Conservation (phyloP, 53 echinoderm and acorn worm genomes). For the Holothuria scabra region DNA sequence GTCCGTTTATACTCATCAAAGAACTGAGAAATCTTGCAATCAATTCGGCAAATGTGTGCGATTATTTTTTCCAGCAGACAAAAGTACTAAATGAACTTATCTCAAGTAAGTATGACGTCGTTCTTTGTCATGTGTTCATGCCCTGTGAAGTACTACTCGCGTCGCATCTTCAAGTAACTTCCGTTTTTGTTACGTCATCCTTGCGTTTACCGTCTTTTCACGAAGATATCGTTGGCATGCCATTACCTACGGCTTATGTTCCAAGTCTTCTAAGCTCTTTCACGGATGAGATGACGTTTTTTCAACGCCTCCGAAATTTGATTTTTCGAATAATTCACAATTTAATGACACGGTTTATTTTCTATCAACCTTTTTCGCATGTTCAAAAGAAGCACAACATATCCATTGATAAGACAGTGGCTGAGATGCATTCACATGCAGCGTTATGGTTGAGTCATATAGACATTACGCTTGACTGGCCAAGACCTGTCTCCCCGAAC, state of each 20-base stretch:
- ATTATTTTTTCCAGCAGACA: too few species aligned
- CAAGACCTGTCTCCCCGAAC: slow-evolving; percentile 23
- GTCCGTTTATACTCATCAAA: too few species aligned
- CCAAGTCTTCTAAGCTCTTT: background rate
- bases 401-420: background rate
- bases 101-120: too few species aligned
- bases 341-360: background rate
- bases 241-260: slow-evolving; percentile 1
- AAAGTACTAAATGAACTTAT: too few species aligned
- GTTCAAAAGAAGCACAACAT: background rate
- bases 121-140: too few species aligned
- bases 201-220: slow-evolving; percentile 13
- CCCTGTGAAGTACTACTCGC: too few species aligned
- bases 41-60: too few species aligned
- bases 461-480: slow-evolving; percentile 14
- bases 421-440: slow-evolving; percentile 1
- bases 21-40: too few species aligned
- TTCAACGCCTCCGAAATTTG: slow-evolving; percentile 3
- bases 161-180: too few species aligned
- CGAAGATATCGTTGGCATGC: slow-evolving; percentile 10
- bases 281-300: slow-evolving; percentile 16
- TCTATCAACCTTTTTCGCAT: background rate
- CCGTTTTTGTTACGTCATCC: slow-evolving; percentile 1
- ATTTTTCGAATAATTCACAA: background rate
- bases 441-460: slow-evolving; percentile 4